A percentile compares a stretch with the other conserved stretches of the same genome.
Conservation (phyloP, 2,113 vertebrate genomes). For the Cynopterus brachyotis region DNA sequence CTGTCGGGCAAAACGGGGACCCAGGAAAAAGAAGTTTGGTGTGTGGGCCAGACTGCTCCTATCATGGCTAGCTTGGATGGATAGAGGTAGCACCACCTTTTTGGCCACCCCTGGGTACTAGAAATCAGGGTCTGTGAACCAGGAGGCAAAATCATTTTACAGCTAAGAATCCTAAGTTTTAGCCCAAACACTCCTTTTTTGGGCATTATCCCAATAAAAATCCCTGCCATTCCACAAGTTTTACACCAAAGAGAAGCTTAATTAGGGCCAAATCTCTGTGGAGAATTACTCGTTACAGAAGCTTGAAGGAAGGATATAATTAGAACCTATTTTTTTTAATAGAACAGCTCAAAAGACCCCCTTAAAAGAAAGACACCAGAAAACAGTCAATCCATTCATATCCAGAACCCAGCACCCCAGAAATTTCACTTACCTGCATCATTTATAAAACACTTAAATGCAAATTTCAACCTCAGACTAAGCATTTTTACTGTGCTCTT, state of each 20-base stretch:
- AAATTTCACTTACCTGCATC: background rate
- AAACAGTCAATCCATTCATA: background rate
- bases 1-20: conserved; percentile 55
- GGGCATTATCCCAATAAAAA: background rate
- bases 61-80: background rate
- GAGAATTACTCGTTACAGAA: conserved; percentile 32
- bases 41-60: conserved; percentile 56
- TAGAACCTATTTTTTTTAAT: conserved; percentile 4
- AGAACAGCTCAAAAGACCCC: conserved; percentile 30
- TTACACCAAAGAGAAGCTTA: conserved; percentile 2
- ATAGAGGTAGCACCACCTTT: accelerated
- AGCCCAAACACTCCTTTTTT: background rate
- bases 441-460: background rate
- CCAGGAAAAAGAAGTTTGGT: background rate
- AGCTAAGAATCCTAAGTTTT: background rate
- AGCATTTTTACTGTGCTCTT: background rate
- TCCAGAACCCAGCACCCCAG: background rate
- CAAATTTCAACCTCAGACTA: background rate
- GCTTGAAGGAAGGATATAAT: conserved; percentile 44
- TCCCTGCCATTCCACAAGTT: background rate
- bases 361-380: background rate
- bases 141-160: background rate
- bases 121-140: background rate
- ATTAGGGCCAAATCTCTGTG: background rate
- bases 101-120: background rate